These are phyloP conservation scores for Aepyceros melampus DNA, from an alignment of 2,113 vertebrate genomes.

Conservation along the genomic window DNA sequence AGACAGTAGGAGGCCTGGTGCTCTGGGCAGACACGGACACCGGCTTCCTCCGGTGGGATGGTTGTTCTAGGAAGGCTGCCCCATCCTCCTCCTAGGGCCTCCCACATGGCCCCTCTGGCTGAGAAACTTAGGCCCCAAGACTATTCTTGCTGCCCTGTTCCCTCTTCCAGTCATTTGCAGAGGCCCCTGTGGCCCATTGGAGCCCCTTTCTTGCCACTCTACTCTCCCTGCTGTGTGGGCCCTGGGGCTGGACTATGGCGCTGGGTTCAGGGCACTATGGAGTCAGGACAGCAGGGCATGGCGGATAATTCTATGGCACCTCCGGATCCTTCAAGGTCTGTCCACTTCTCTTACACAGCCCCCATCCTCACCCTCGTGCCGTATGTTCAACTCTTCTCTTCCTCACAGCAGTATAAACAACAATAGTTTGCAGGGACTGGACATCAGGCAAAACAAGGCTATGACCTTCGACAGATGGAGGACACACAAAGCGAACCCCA, in stretches of 20 bases:
- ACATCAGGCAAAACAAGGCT: background rate
- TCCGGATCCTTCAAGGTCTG: background rate
- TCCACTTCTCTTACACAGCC: background rate
- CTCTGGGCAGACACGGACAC: background rate
- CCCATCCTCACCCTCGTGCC: background rate
- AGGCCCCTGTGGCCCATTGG: background rate
- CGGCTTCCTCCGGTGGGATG: background rate
- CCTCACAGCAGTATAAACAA: background rate
- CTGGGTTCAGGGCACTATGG: background rate
- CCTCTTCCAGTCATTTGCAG: background rate
- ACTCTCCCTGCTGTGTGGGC: background rate
- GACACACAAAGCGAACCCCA: background rate
- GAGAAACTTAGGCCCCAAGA: background rate
- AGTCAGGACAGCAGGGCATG: background rate
- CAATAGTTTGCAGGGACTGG: background rate
- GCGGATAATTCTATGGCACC: background rate
- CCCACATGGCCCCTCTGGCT: background rate
- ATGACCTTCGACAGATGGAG: background rate
- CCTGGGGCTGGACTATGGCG: background rate
- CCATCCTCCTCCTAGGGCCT: background rate
- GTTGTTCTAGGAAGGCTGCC: background rate
- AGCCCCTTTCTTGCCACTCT: background rate
- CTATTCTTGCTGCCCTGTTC: background rate
- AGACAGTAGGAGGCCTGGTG: background rate
- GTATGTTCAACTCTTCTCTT: background rate